Base-by-base conservation (phyloP, 1,140 invertebrate species). In the Dreissena rostriformis region DNA sequence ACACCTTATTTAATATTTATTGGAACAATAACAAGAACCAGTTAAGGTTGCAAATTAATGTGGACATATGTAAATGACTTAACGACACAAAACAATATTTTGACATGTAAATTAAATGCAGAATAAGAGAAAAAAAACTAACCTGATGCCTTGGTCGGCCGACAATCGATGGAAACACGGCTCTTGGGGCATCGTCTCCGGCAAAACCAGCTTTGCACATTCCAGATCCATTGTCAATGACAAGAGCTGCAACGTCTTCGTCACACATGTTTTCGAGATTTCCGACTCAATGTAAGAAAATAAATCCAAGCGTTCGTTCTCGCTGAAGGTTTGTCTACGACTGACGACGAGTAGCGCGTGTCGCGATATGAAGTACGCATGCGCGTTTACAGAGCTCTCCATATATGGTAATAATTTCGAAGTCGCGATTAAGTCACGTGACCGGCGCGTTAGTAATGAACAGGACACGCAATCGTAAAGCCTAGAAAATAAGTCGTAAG, bases 201-300 rank as follows among this genome's bases (percentile, higher is more conserved):
- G 97, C 97, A 93, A 98, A 98, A 88, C 97, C 97, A 92, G 97
- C 97, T 92, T 98, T 97, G 94, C 97, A 97, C 97, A 97, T 97
- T 87, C 97, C 97, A 87, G 96, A 97, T 88, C 97, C 97, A 95
- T 97, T 97, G 94, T 97, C 97, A 65, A 97, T 96, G 87, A 97
- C 97, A 87, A 97, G 94, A 89, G 97, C 96, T 88, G 96, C 96
- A 94, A 97, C 96, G 93, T 97, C 96, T 93, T 97, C 97, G 92
- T 98, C 97, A 94, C 96, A 97, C 96, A 97, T 97, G 39, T 39
- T 93, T 82, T 74, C 6, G 49, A 10, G 51, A 55, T 24, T 5
- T 72, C 24, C 14, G 10, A 19, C 39, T 61, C 57, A 65, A 14
- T 15, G 4, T 65, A 39, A 2, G 39, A 39, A 39, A 39, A 39